Base-by-base conservation (phyloP, 2,888 invertebrate genomes). In the Epinotia nisella region DNA sequence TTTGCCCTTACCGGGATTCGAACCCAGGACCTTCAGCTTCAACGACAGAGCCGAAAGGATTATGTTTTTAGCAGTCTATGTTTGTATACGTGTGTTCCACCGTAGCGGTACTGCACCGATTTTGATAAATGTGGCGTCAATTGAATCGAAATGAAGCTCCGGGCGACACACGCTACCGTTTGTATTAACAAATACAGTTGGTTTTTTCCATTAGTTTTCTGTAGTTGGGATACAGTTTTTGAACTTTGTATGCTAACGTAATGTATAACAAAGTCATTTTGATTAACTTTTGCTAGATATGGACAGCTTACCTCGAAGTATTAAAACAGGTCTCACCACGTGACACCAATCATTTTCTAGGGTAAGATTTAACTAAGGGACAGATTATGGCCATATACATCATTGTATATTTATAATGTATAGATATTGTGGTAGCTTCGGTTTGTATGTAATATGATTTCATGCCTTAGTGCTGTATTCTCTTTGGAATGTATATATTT, bases 311-410 rank as follows among this genome's bases (percentile, higher is more conserved):
- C 21, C 41, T 61, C 41, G 60, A 69, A 60, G 41, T 60, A 41
- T 24, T 55, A 29, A 67, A 71, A 45, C 45, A 45, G 35, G 41
- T 11, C 11, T 49, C 29, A 29, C 13, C n/a, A 51, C 17, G 67
- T 68, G 67, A 69, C 73, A 73, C 73, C 73, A 64, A 73, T 61
- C 61, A 19, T 68, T 45, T 64, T 59, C n/a, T 73, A 73, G 73
- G 56, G 17, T 73, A 73, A 68, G 73, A 49, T 29, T 71, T 41
- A 59, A 59, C n/a, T 62, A 73, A 68, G 21, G 19, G 24, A 69
- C 45, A 69, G 60, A 55, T 41, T 65, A 68, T 67, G 58, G 70
- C 65, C 70, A 70, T 66, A 49, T 45, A 56, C 5, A 64, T 59
- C 17, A 60, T 15, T 17, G 4, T 70, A 65, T 61, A 70, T 66